Evolutionary conservation across 1,140 invertebrate species (phyloP), one percentile per base, ranked within the genome.

Genomic region (Lasioglossum albipes): DNA sequence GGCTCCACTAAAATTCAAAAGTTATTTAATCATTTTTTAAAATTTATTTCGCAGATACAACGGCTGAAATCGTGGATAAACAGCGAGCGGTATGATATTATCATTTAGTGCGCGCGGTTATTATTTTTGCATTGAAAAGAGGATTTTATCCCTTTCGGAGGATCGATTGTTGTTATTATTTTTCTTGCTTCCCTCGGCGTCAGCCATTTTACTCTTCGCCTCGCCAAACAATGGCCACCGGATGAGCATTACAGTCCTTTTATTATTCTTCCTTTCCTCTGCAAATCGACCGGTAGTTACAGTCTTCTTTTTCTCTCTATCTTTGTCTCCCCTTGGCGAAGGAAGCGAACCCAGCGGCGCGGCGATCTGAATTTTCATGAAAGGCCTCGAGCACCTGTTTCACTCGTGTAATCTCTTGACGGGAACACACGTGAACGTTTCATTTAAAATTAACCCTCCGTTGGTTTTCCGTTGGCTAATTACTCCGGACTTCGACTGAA

Each of bases 71-170:
- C n/a, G n/a, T 16, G 2, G 16, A 54, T 54, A 18, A 54, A 54
- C 52, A 2, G 13, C 10, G 13, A 16, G 5, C 52, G 52, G 13
- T 12, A 16, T 13, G 2, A 1, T 0, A 5, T 16, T 16, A 54
- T 54, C 18, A 54, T 54, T 3, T 18, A 5, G 36, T 36, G 45
- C 45, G 45, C 2, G 45, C 45, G 45, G 45, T 49, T 49, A 49
- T 49, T 49, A 49, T 75, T 41, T 16, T 27, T 20, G 75, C 75
- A 49, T 75, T 41, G 13, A 18, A 54, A 31, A 75, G 69, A 69
- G 42, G 57, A 16, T 74, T 75, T 54, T 18, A 54, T 54, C 18
- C 52, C 52, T 16, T 54, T 54, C 52, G 18, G 2, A 0, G 52
- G 7, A 54, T 54, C 52, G 18, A 54, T 54, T 54, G 18, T 49